A percentile compares a stretch with the other conserved stretches of the same genome.
These are phyloP conservation scores for western clawed frog (Xenopus tropicalis) DNA, from an alignment of 2,113 vertebrate species.

Conservation along the genomic window DNA sequence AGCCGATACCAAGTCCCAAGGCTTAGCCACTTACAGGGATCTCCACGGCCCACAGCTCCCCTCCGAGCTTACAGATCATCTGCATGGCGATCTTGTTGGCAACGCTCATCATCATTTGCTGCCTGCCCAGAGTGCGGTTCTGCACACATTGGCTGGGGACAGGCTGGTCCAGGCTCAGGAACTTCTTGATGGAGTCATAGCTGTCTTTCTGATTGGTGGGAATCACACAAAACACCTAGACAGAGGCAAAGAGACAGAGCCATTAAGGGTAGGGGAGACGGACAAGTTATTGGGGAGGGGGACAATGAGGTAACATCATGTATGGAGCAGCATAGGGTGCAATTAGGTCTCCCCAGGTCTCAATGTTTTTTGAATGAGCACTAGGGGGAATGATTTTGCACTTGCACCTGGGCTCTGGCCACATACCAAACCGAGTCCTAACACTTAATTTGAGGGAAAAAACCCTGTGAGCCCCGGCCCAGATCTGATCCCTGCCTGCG, in stretches of 20 bases:
- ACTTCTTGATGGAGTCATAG: constrained; percentile 61
- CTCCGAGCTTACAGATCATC: constrained; percentile 58
- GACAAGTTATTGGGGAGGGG: too few relatives aligned
- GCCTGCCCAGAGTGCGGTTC: constrained; percentile 50
- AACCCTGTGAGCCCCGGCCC: too few relatives aligned
- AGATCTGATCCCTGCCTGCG: too few relatives aligned
- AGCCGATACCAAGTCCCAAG: too few relatives aligned
- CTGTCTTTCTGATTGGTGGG: constrained; percentile 52
- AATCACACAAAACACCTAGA: constrained; percentile 62
- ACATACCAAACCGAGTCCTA: too few relatives aligned
- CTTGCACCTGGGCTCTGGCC: too few relatives aligned
- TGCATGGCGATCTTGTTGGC: constrained; percentile 59
- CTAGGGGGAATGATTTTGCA: too few relatives aligned
- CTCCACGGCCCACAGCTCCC: constrained; percentile 62
- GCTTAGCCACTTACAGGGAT: constrained; percentile 56
- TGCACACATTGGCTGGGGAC: constrained; percentile 62
- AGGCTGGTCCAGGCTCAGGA: constrained; percentile 47
- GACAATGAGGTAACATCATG: too few relatives aligned
- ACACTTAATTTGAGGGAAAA: too few relatives aligned
- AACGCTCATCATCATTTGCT: constrained; percentile 53
- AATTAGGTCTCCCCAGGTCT: too few relatives aligned
- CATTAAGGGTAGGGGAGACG: neutral
- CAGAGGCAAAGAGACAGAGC: neutral
- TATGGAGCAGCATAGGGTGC: too few relatives aligned
- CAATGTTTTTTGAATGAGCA: too few relatives aligned